These are phyloP conservation scores for Proales similis DNA, from an alignment of 1,140 invertebrate genomes.

Conservation along the genomic window DNA sequence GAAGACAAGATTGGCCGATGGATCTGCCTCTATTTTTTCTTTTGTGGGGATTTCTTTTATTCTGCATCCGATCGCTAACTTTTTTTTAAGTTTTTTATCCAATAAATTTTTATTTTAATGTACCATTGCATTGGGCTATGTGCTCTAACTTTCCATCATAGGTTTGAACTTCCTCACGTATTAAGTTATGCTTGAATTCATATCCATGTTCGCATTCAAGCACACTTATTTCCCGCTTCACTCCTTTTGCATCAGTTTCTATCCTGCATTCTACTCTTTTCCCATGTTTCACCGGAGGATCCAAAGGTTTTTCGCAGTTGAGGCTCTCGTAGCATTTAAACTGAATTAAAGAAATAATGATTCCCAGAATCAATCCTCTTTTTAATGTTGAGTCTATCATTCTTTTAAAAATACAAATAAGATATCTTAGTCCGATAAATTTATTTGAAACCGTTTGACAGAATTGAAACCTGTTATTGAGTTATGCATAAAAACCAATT, in stretches of 20 bases:
- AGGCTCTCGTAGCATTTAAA: no score
- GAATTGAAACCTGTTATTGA: background rate
- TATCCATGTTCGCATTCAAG: background rate
- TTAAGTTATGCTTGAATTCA: background rate
- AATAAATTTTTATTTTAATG: background rate
- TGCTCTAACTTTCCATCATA: background rate
- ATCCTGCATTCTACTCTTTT: no score
- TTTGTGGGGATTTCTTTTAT: slow-evolving; percentile 4
- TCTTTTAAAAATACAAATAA: no score
- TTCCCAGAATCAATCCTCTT: no score
- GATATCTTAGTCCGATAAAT: no score
- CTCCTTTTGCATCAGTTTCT: no score
- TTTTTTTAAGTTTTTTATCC: background rate
- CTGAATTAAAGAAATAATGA: no score
- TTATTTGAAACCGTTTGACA: background rate
- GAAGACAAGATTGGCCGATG: background rate
- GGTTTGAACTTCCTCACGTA: background rate
- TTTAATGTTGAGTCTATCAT: no score
- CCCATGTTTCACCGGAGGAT: no score
- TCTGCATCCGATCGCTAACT: background rate
- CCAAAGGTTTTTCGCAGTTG: no score
- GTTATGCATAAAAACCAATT: background rate
- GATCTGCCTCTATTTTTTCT: background rate
- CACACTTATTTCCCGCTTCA: background rate
- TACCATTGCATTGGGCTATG: background rate